Evolutionary conservation across 2,797 vertebrate genomes (phyloP).

Genomic region (Podarcis siculus): DNA sequence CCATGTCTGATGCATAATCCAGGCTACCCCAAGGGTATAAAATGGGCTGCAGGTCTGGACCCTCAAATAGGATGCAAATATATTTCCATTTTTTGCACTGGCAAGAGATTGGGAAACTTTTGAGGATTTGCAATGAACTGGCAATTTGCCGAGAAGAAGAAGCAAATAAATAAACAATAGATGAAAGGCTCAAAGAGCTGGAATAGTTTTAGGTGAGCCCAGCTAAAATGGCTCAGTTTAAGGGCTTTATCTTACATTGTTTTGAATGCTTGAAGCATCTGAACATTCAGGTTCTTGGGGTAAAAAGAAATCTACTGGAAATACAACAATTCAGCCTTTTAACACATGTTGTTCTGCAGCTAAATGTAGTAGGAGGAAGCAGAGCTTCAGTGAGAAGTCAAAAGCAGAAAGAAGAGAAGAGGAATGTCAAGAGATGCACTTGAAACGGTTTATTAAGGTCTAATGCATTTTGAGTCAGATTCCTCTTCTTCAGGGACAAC

Average conservation of each 20-base stretch:
- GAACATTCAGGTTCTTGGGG: neutral
- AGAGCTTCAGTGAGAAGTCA: neutral
- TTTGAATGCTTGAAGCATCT: slow-evolving; percentile 12
- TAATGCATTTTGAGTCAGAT: neutral
- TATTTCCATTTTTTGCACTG: neutral
- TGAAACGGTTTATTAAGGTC: neutral
- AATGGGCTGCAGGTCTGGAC: too few species aligned
- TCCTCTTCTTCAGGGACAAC: neutral
- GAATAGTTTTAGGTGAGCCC: slow-evolving; percentile 28
- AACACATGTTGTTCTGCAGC: neutral
- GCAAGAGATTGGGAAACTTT: slow-evolving; percentile 22
- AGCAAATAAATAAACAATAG: slow-evolving; percentile 41
- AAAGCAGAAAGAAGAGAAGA: neutral
- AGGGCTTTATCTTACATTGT: slow-evolving; percentile 32
- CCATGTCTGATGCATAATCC: neutral
- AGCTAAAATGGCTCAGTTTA: slow-evolving; percentile 41
- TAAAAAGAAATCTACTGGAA: slow-evolving; percentile 2
- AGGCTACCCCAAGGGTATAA: neutral
- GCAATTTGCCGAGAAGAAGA: slow-evolving; percentile 40
- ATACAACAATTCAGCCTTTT: neutral
- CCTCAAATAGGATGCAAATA: slow-evolving; percentile 38
- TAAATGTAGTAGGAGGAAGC: neutral
- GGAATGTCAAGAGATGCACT: neutral
- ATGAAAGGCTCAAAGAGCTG: neutral
- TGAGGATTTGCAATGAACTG: slow-evolving; percentile 28